Evolutionary conservation across 2,113 vertebrate genomes (phyloP).

Genomic region (Leptobrachium ailaonicum): DNA sequence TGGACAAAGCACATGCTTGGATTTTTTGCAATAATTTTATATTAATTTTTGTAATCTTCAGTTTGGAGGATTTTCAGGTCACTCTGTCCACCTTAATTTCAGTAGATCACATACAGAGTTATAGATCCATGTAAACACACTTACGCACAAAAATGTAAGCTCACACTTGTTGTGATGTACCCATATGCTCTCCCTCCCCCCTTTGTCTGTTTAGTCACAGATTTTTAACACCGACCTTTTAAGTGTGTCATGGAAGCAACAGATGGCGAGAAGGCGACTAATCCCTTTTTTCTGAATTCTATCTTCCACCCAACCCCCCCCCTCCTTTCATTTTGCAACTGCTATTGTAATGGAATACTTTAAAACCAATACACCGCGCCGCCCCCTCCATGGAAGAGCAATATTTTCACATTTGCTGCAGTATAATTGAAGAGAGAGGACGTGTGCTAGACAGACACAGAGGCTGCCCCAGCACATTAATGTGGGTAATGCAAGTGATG

Average conservation of each 20-base stretch:
- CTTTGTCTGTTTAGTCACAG: background rate
- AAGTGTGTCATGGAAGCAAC: constrained; percentile 20
- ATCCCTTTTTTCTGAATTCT: background rate
- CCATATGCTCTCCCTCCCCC: no score
- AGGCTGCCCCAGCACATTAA: background rate
- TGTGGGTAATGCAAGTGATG: background rate
- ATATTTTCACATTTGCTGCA: background rate
- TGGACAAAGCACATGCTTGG: no score
- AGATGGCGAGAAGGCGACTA: constrained; percentile 6
- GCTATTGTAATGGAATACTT: constrained; percentile 7
- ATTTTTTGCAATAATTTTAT: no score
- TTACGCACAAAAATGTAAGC: no score
- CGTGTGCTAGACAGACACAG: background rate
- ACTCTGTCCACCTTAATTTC: no score
- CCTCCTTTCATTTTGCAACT: background rate
- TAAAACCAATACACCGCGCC: background rate
- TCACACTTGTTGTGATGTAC: no score
- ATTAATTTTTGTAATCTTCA: no score
- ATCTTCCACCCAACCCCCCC: background rate
- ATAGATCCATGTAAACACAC: no score
- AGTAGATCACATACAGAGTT: no score
- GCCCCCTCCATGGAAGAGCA: background rate
- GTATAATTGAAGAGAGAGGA: background rate
- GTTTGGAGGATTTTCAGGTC: no score
- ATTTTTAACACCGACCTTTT: constrained; percentile 11